phyloP scores from a whole-genome alignment of 30 jellyfish, hydroid and myxozoan genomes.

The Aurelia sp. region DNA sequence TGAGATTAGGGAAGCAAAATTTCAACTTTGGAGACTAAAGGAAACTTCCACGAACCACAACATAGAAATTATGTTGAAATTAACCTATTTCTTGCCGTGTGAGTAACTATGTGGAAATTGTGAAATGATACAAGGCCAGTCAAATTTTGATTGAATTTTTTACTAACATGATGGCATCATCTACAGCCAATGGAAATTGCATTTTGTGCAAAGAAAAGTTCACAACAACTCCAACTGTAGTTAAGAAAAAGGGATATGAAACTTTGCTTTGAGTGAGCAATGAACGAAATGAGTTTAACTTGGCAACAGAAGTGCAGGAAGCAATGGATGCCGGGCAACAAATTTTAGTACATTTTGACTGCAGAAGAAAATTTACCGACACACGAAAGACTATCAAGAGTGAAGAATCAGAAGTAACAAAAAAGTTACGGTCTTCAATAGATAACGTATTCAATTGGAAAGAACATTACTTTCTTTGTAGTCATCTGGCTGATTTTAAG shows the following conservation, averaged over 20 bases:
- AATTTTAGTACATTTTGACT: too few species aligned
- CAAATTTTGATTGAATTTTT: background rate
- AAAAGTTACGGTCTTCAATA: slow-evolving; percentile 4
- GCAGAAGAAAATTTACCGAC: too few species aligned
- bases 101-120: too few species aligned
- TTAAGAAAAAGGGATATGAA: slow-evolving; percentile 28
- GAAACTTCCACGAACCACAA: too few species aligned
- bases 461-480: slow-evolving; percentile 4
- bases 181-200: slow-evolving; percentile 11
- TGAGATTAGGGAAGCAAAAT: too few species aligned
- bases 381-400: too few species aligned
- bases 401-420: background rate
- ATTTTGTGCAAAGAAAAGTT: slow-evolving; percentile 30
- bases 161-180: slow-evolving; percentile 22
- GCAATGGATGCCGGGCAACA: too few species aligned
- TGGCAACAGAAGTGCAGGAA: slow-evolving; percentile 23
- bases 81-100: too few species aligned
- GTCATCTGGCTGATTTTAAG: slow-evolving; percentile 15
- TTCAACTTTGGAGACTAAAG: too few species aligned
- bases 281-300: slow-evolving; percentile 9
- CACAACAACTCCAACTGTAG: slow-evolving; percentile 23
- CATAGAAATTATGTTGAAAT: too few species aligned
- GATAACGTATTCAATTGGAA: slow-evolving; percentile 12
- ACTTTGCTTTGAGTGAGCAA: slow-evolving; percentile 33
- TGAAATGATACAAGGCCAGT: too few species aligned